Evolutionary conservation across 2,888 invertebrate species (phyloP).

Genomic region (Stenodera caucasica): DNA sequence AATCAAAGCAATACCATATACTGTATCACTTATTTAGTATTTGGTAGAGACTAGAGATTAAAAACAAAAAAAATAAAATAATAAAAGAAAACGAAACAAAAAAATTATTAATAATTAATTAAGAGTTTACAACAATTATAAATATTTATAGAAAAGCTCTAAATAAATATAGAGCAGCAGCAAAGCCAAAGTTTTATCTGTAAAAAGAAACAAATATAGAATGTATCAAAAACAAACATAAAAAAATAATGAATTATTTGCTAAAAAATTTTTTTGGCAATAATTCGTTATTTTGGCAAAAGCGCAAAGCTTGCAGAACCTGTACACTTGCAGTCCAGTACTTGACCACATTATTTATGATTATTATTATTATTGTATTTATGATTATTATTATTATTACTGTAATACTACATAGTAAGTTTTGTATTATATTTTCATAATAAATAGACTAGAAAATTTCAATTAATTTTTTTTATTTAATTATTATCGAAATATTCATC

Average conservation of each 20-base stretch:
- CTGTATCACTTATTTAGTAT: slow-evolving; percentile 51
- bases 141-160: background rate
- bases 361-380: slow-evolving; percentile 42
- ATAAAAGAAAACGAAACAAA: slow-evolving; percentile 39
- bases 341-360: slow-evolving; percentile 55
- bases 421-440: slow-evolving; percentile 60
- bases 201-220: slow-evolving; percentile 21
- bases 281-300: slow-evolving; percentile 32
- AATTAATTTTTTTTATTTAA: background rate
- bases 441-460: slow-evolving; percentile 57
- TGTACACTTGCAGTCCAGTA: slow-evolving; percentile 57
- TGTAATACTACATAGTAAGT: slow-evolving; percentile 57
- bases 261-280: slow-evolving; percentile 9
- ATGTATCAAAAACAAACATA: slow-evolving; percentile 25
- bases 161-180: slow-evolving; percentile 45
- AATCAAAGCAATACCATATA: slow-evolving; percentile 55
- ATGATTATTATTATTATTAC: slow-evolving; percentile 44
- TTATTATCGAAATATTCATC: too few species aligned
- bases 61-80: slow-evolving; percentile 18
- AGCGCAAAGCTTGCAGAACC: slow-evolving; percentile 49
- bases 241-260: slow-evolving; percentile 19
- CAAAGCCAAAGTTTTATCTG: slow-evolving; percentile 46
- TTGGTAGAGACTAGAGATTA: slow-evolving; percentile 45
- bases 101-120: slow-evolving; percentile 38
- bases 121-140: background rate